These are phyloP conservation scores for Bembecia ichneumoniformis DNA, from an alignment of 2,888 invertebrate genomes.

Conservation along the genomic window DNA sequence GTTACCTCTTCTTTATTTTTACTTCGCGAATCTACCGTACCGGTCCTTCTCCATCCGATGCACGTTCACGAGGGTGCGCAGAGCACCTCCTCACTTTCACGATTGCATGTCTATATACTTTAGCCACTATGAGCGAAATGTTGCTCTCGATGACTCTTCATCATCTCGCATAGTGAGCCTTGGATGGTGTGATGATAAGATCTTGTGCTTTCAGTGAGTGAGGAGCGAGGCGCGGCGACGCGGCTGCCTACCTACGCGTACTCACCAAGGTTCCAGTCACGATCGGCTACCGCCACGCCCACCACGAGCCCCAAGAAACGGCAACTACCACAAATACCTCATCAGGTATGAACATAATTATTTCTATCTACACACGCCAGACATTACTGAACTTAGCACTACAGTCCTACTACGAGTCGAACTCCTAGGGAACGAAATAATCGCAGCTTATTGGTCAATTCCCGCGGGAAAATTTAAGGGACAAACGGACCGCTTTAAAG, in stretches of 20 bases:
- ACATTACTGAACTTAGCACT: neutral
- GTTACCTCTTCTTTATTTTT: constrained; percentile 45
- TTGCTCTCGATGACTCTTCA: constrained; percentile 6
- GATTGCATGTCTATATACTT: constrained; percentile 20
- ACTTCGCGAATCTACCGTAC: constrained; percentile 62
- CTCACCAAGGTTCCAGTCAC: constrained; percentile 82
- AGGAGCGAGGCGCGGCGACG: constrained; percentile 39
- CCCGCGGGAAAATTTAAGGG: too few species aligned
- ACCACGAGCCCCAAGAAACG: constrained; percentile 96
- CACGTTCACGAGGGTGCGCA: constrained; percentile 39
- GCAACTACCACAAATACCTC: constrained; percentile 95
- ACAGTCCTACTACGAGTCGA: neutral
- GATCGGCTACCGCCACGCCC: constrained; percentile 92
- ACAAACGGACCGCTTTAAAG: too few species aligned
- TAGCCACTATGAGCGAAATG: constrained; percentile 1
- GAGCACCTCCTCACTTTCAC: constrained; percentile 15
- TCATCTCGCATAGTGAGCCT: constrained; percentile 8
- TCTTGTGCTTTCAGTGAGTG: constrained; percentile 39
- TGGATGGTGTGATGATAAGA: constrained; percentile 20
- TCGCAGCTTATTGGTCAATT: too few species aligned
- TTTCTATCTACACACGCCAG: too few species aligned
- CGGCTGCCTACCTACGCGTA: constrained; percentile 71
- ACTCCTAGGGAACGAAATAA: too few species aligned
- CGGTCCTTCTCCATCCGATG: constrained; percentile 49
- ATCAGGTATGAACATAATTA: constrained; percentile 34